Conservation (phyloP, 2,113 vertebrate genomes). For the Gymnorhina tibicen region DNA sequence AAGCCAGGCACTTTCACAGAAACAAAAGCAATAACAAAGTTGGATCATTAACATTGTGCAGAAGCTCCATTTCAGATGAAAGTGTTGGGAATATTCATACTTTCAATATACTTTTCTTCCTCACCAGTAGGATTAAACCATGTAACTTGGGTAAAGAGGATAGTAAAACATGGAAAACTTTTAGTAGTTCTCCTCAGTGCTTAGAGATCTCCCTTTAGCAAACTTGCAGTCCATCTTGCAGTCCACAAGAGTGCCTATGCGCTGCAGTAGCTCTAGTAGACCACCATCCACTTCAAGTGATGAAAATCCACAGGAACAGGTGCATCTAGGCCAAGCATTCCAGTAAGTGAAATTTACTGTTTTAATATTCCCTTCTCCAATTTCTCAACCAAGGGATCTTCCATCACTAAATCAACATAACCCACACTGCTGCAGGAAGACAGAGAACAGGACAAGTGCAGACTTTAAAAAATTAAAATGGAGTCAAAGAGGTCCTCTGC, state of each 20-base stretch:
- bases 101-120: not conserved
- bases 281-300: not conserved
- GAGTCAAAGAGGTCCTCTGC: not conserved
- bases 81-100: not conserved
- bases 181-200: not conserved
- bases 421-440: not conserved
- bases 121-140: not conserved
- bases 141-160: not conserved
- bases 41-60: not conserved
- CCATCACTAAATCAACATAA: not conserved
- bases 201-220: not conserved
- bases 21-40: not conserved
- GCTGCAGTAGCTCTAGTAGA: not conserved
- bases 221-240: not conserved
- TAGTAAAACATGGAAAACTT: not conserved
- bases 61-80: not conserved
- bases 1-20: not conserved
- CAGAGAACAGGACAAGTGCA: not conserved
- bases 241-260: not conserved
- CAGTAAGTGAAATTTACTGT: not conserved
- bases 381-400: not conserved
- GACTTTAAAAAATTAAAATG: not conserved
- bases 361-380: conserved; percentile 14
- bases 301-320: not conserved
- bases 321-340: not conserved